phyloP scores from a whole-genome alignment of 1,140 invertebrate species.

The Magallana ariakensis region DNA sequence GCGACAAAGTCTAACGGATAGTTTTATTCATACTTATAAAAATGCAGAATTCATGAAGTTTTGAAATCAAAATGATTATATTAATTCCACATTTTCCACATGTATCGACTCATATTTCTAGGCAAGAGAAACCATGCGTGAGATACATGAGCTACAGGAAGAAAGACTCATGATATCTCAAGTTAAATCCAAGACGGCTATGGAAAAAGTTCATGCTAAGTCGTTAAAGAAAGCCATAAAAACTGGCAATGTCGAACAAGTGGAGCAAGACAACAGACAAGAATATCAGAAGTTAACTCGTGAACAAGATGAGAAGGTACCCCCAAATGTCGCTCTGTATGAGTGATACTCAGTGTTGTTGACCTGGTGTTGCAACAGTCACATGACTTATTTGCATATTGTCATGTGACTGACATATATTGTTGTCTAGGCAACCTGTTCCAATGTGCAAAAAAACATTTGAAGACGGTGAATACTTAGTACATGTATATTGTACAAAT shows the following conservation, averaged over 20 bases:
- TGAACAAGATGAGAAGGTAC: conserved; percentile 73
- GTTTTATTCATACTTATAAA: too few species aligned
- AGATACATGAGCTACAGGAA: conserved; percentile 67
- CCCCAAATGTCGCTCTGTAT: neutral
- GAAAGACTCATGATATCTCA: conserved; percentile 71
- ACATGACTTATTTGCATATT: conserved; percentile 6
- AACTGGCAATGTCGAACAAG: conserved; percentile 62
- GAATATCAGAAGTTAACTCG: conserved; percentile 70
- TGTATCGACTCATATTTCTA: conserved; percentile 54
- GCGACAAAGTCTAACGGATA: too few species aligned
- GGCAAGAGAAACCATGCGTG: conserved; percentile 66
- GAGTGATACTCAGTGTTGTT: conserved; percentile 30
- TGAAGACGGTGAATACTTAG: neutral
- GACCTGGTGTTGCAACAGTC: neutral
- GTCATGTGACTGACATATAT: conserved; percentile 14
- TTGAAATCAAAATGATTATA: neutral
- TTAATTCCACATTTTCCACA: neutral
- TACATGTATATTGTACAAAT: neutral
- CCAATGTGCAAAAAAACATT: neutral
- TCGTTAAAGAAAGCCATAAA: conserved; percentile 70
- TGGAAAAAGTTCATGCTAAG: conserved; percentile 72
- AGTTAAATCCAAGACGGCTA: conserved; percentile 62
- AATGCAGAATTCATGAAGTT: too few species aligned
- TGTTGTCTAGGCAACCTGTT: conserved; percentile 21
- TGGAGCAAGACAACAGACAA: conserved; percentile 69